phyloP scores from a whole-genome alignment of 2,797 vertebrate genomes.

The Dendrocincla tyrannina region DNA sequence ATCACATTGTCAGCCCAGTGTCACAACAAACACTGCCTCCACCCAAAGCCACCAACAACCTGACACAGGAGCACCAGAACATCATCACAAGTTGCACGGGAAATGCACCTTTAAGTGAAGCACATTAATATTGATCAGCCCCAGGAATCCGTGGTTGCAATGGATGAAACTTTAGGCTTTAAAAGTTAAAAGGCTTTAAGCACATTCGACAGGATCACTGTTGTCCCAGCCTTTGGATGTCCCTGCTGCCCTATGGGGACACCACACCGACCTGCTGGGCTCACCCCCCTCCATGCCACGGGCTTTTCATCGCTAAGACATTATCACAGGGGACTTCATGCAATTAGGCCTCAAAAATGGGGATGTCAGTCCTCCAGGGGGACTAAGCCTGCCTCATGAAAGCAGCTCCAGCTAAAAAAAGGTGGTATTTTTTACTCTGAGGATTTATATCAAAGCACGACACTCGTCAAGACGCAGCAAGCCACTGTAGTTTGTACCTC shows the following conservation, averaged over 20 bases:
- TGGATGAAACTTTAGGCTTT: neutral
- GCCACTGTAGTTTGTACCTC: neutral
- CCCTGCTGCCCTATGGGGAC: constrained; percentile 12
- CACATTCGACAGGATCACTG: neutral
- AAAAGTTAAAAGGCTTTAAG: neutral
- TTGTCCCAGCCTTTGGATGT: neutral
- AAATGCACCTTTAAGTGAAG: neutral
- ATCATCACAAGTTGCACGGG: neutral
- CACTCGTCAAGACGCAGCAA: neutral
- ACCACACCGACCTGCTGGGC: neutral
- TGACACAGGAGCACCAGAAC: neutral
- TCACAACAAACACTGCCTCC: neutral
- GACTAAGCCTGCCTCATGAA: constrained; percentile 42
- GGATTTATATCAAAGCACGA: constrained; percentile 43
- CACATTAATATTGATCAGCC: neutral
- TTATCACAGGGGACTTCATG: constrained; percentile 26
- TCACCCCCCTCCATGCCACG: neutral
- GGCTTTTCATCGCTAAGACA: constrained; percentile 13
- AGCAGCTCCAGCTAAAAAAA: neutral
- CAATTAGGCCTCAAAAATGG: constrained; percentile 37
- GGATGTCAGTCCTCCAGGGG: constrained; percentile 23
- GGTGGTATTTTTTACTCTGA: neutral
- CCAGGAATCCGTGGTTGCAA: neutral
- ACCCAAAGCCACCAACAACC: neutral
- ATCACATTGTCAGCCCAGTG: neutral